phyloP scores from a whole-genome alignment of 2,113 vertebrate species.

The Tretioscincus oriximinensis region DNA sequence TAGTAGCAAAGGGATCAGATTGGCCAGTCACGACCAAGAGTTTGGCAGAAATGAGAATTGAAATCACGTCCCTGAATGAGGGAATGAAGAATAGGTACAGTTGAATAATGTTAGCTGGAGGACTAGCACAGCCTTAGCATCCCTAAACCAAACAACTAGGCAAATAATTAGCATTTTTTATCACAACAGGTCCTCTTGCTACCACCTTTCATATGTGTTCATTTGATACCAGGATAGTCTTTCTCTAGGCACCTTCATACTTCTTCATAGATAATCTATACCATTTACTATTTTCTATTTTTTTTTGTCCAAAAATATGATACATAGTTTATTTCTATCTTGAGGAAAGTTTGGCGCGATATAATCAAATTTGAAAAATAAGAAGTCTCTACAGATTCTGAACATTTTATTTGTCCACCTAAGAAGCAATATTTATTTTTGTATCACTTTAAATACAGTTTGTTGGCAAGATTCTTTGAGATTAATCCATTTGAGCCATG shows the following conservation, averaged over 20 bases:
- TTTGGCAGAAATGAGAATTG: no score
- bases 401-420: neutral
- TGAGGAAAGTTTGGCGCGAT: neutral
- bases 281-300: no score
- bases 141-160: no score
- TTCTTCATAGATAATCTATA: no score
- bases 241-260: neutral
- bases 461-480: constrained; percentile 80
- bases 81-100: no score
- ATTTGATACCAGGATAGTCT: neutral
- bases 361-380: neutral
- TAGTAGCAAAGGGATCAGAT: no score
- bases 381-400: constrained; percentile 13
- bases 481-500: constrained; percentile 87
- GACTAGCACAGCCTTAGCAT: no score
- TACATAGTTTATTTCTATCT: constrained; percentile 11
- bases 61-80: no score
- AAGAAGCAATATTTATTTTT: neutral
- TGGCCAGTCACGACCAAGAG: no score
- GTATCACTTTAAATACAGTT: constrained; percentile 64
- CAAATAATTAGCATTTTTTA: no score
- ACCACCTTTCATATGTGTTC: neutral
- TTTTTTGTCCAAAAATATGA: neutral
- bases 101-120: no score
- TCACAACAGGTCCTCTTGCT: neutral